Percentiles rank a stretch among this genome's conserved stretches.
These are phyloP conservation scores for Taenaris catops DNA, from an alignment of 2,888 invertebrate species.

Conservation along the genomic window DNA sequence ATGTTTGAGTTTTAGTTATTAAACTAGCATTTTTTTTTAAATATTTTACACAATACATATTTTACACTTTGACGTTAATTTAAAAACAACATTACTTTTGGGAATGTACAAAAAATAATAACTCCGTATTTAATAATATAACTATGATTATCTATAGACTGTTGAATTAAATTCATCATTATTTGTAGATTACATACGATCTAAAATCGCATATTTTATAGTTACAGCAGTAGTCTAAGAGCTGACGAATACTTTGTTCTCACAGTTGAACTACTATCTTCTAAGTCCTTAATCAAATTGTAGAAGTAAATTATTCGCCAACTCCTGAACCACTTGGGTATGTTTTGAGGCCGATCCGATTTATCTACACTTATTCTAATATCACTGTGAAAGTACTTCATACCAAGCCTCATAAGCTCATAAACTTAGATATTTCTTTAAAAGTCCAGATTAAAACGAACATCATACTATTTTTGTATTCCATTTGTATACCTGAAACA, in stretches of 20 bases:
- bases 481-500: conserved; percentile 55
- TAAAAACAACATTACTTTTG: conserved; percentile 25
- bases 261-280: background rate
- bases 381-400: conserved; percentile 55
- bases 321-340: conserved; percentile 19
- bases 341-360: conserved; percentile 32
- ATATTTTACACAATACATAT: conserved; percentile 14
- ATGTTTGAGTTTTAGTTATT: conserved; percentile 15
- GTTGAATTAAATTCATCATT: conserved; percentile 26
- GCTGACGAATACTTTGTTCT: conserved; percentile 9
- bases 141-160: conserved; percentile 32
- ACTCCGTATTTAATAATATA: conserved; percentile 32
- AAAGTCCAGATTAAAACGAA: conserved; percentile 43
- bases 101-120: conserved; percentile 51
- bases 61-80: conserved; percentile 22
- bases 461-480: conserved; percentile 32
- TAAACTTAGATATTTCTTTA: conserved; percentile 47
- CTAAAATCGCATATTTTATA: conserved; percentile 14
- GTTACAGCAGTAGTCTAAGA: conserved; percentile 16
- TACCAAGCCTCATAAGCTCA: conserved; percentile 68
- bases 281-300: background rate
- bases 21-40: conserved; percentile 22
- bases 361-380: conserved; percentile 65
- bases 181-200: conserved; percentile 20
- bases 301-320: conserved; percentile 1